Conservation (phyloP, 1,140 invertebrate species). For the Galendromus occidentalis region DNA sequence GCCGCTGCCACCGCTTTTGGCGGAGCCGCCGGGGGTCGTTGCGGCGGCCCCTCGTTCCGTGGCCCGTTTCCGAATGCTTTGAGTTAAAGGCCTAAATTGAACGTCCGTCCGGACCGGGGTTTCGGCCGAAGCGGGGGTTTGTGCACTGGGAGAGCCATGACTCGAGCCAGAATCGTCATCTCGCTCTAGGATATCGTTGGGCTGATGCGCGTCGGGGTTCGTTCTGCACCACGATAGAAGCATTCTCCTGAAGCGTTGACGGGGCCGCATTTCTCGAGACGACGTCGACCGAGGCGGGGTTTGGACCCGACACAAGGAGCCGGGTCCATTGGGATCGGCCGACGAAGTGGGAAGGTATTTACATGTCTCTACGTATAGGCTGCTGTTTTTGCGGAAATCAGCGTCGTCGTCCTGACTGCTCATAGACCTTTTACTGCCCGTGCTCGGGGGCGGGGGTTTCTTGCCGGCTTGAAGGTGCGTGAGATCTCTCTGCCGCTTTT, state of each 20-base stretch:
- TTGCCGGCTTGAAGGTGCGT: constrained; percentile 73
- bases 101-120: constrained; percentile 40
- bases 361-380: constrained; percentile 16
- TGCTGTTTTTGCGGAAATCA: constrained; percentile 17
- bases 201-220: constrained; percentile 20
- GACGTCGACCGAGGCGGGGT: constrained; percentile 14
- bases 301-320: neutral
- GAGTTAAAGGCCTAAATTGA: constrained; percentile 17
- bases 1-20: constrained; percentile 4
- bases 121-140: constrained; percentile 60
- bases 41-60: constrained; percentile 13
- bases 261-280: constrained; percentile 7
- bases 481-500: constrained; percentile 85
- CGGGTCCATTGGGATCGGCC: constrained; percentile 43
- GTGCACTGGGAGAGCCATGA: constrained; percentile 22
- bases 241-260: constrained; percentile 14
- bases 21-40: constrained; percentile 20
- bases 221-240: constrained; percentile 22
- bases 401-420: constrained; percentile 37
- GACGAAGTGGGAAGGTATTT: constrained; percentile 9
- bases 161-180: constrained; percentile 24
- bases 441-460: constrained; percentile 33
- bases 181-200: constrained; percentile 16
- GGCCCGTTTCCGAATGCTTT: neutral
- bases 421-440: constrained; percentile 69